Conservation (phyloP, 2,113 vertebrate genomes). For the Carlito syrichta region DNA sequence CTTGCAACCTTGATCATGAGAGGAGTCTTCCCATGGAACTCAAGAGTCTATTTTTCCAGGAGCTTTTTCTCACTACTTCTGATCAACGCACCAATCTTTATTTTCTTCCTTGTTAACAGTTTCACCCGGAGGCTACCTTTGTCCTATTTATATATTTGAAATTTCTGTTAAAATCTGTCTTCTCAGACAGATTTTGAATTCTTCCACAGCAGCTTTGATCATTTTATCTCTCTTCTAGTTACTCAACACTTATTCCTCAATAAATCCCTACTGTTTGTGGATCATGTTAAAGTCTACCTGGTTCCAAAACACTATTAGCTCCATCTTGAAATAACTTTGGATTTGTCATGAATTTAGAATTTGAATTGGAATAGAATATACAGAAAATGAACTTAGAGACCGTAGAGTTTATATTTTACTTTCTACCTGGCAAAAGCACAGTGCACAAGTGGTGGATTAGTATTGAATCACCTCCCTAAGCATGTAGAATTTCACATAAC, state of each 20-base stretch:
- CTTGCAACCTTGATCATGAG: accelerated
- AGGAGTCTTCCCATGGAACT: neutral
- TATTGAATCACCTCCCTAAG: accelerated
- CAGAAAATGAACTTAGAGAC: neutral
- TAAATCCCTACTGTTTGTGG: neutral
- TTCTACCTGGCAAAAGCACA: neutral
- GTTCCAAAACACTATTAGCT: neutral
- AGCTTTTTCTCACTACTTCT: neutral
- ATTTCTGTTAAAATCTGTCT: neutral
- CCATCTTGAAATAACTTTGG: neutral
- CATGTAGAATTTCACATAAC: neutral
- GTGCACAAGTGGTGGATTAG: accelerated
- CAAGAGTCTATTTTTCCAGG: neutral
- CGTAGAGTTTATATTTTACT: neutral
- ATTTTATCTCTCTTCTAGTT: neutral
- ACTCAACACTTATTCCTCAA: neutral
- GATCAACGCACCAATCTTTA: accelerated
- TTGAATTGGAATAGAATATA: neutral
- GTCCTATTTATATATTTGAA: neutral
- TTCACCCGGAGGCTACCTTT: too few species aligned
- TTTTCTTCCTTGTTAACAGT: neutral
- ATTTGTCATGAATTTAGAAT: neutral
- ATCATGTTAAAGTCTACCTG: neutral
- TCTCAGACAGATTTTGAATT: neutral
- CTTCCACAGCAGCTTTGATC: neutral